phyloP scores from a whole-genome alignment of 2,888 invertebrate genomes.

The Aleiodes testaceus region DNA sequence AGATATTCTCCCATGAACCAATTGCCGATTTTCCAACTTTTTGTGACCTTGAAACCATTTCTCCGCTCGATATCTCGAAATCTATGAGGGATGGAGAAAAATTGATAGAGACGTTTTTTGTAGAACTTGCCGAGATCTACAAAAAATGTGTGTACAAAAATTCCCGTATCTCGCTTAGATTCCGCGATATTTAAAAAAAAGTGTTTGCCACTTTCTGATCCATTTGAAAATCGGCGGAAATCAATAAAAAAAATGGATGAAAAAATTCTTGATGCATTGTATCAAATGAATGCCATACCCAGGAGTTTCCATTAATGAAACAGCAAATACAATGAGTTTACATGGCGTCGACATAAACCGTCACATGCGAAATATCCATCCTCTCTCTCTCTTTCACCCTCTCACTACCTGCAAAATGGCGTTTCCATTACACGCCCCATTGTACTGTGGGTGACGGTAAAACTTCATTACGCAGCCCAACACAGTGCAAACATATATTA shows the following conservation, averaged over 20 bases:
- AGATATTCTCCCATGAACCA: too few relatives aligned
- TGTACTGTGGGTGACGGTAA: slow-evolving; percentile 29
- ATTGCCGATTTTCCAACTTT: too few relatives aligned
- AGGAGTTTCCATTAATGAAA: slow-evolving; percentile 24
- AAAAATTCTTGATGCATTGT: too few relatives aligned
- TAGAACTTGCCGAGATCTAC: too few relatives aligned
- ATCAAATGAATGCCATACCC: slow-evolving; percentile 7
- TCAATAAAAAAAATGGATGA: too few relatives aligned
- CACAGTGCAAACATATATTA: slow-evolving; percentile 27
- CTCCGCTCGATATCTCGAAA: not conserved
- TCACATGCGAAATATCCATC: not conserved
- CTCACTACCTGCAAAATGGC: slow-evolving; percentile 50
- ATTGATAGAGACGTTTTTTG: not conserved
- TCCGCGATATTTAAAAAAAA: too few relatives aligned
- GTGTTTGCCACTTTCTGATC: too few relatives aligned
- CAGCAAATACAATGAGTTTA: slow-evolving; percentile 28
- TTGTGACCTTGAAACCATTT: too few relatives aligned
- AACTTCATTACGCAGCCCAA: slow-evolving; percentile 38
- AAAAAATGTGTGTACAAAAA: too few relatives aligned
- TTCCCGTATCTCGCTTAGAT: too few relatives aligned
- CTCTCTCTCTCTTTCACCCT: slow-evolving; percentile 50
- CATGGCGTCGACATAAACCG: slow-evolving; percentile 25
- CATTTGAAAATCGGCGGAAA: too few relatives aligned
- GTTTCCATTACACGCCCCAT: slow-evolving; percentile 31
- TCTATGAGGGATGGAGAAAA: slow-evolving; percentile 10